A percentile compares a stretch with the other conserved stretches of the same genome.
phyloP scores from a whole-genome alignment of 2,888 invertebrate species.

The Volucella inanis region DNA sequence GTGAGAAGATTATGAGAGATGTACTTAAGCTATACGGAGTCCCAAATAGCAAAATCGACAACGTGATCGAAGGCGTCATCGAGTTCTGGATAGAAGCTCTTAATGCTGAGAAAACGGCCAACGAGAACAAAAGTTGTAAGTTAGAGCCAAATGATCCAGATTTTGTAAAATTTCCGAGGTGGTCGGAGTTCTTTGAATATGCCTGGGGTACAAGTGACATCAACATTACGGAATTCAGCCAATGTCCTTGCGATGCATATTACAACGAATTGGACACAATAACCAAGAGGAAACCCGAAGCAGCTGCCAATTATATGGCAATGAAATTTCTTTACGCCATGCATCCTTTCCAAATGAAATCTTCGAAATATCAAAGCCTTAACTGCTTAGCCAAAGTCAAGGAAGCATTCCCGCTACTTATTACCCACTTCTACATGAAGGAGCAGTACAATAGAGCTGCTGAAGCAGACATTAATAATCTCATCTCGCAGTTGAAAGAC shows the following conservation, averaged over 20 bases:
- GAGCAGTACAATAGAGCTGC: slow-evolving; percentile 77
- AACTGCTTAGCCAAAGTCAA: slow-evolving; percentile 33
- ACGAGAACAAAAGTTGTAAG: slow-evolving; percentile 67
- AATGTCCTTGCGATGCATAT: slow-evolving; percentile 77
- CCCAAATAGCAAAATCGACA: slow-evolving; percentile 69
- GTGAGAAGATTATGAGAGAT: slow-evolving; percentile 78
- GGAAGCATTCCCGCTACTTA: slow-evolving; percentile 36
- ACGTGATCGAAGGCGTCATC: slow-evolving; percentile 77
- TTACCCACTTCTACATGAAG: slow-evolving; percentile 74
- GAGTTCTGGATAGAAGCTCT: slow-evolving; percentile 78
- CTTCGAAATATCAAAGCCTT: slow-evolving; percentile 75
- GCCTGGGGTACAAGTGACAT: slow-evolving; percentile 78
- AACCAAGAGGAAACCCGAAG: slow-evolving; percentile 76
- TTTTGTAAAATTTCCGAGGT: slow-evolving; percentile 63
- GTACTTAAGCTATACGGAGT: slow-evolving; percentile 78
- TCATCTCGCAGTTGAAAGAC: slow-evolving; percentile 78
- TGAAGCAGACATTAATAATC: slow-evolving; percentile 75
- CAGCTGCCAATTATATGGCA: slow-evolving; percentile 81
- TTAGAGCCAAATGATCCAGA: fast-evolving
- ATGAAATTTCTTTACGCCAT: slow-evolving; percentile 78
- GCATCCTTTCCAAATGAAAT: slow-evolving; percentile 77
- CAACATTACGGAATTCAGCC: slow-evolving; percentile 2
- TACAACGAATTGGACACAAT: slow-evolving; percentile 78
- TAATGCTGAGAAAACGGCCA: slow-evolving; percentile 74
- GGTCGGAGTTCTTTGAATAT: slow-evolving; percentile 78